phyloP scores from a whole-genome alignment of 2,113 vertebrate genomes.

The Dicentrarchus labrax region DNA sequence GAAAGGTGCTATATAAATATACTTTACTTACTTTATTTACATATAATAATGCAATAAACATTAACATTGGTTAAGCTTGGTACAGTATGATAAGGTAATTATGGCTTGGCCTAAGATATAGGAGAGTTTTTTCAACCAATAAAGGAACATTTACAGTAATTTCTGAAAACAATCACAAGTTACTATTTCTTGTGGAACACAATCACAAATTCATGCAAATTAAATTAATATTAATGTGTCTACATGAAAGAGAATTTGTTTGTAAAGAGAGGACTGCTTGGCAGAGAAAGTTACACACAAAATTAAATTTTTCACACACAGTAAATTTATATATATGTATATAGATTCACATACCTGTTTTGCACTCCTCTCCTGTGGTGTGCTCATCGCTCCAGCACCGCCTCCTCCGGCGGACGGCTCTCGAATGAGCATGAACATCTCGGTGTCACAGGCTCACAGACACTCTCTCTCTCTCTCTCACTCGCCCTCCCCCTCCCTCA shows the following conservation, averaged over 20 bases:
- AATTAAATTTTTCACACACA: neutral
- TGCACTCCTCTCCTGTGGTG: slow-evolving; percentile 71
- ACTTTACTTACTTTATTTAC: neutral
- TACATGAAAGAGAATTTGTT: neutral
- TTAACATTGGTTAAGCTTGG: neutral
- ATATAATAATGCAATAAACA: neutral
- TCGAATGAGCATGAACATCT: slow-evolving; percentile 88
- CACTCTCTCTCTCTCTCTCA: slow-evolving; percentile 40
- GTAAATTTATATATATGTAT: neutral
- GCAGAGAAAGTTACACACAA: neutral
- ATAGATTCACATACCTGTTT: slow-evolving; percentile 79
- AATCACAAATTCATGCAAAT: neutral
- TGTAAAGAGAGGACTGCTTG: too few relatives aligned
- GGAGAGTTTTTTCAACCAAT: neutral
- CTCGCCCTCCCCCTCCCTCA: slow-evolving; percentile 59
- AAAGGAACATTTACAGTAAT: neutral
- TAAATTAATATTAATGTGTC: neutral
- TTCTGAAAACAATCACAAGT: neutral
- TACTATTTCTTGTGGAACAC: neutral
- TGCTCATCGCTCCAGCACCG: slow-evolving; percentile 64
- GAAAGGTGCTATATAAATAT: neutral
- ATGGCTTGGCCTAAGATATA: neutral
- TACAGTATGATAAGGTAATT: too few relatives aligned
- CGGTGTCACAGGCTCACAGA: slow-evolving; percentile 59
- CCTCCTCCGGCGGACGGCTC: slow-evolving; percentile 74